Conservation (phyloP, 2,888 invertebrate genomes). For the Cheilosia vernalis region DNA sequence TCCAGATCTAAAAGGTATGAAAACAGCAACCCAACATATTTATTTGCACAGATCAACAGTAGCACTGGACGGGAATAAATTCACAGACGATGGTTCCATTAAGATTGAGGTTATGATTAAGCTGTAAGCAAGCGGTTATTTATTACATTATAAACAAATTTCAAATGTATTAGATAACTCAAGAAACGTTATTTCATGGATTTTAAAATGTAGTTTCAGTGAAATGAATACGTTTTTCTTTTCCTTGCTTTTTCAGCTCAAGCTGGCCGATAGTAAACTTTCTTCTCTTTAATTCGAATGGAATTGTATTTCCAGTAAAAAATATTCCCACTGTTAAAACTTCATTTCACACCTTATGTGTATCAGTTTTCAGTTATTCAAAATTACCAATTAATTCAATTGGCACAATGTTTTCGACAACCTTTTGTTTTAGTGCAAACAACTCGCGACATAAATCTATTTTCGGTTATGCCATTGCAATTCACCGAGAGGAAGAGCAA, state of each 20-base stretch:
- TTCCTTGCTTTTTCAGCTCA: neutral
- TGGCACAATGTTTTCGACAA: conserved; percentile 14
- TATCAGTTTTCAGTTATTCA: neutral
- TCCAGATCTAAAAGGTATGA: conserved; percentile 10
- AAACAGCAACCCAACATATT: neutral
- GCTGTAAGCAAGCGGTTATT: conserved; percentile 44
- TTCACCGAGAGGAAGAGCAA: conserved; percentile 43
- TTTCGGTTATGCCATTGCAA: conserved; percentile 58
- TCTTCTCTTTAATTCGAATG: neutral
- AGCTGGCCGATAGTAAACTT: neutral
- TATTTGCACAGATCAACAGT: neutral
- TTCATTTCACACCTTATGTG: neutral
- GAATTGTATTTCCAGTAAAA: neutral
- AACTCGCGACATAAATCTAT: conserved; percentile 55
- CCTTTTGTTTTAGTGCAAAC: conserved; percentile 32
- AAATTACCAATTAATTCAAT: neutral
- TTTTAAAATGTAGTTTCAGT: neutral
- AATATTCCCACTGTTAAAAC: neutral
- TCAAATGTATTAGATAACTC: conserved; percentile 21
- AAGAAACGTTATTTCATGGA: neutral
- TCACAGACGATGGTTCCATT: neutral
- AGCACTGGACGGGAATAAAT: neutral
- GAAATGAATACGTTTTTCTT: neutral
- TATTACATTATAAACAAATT: conserved; percentile 42
- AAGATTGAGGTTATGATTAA: conserved; percentile 46